Evolutionary conservation across 2,888 invertebrate species (phyloP).

Genomic region (Microplitis deprimator): DNA sequence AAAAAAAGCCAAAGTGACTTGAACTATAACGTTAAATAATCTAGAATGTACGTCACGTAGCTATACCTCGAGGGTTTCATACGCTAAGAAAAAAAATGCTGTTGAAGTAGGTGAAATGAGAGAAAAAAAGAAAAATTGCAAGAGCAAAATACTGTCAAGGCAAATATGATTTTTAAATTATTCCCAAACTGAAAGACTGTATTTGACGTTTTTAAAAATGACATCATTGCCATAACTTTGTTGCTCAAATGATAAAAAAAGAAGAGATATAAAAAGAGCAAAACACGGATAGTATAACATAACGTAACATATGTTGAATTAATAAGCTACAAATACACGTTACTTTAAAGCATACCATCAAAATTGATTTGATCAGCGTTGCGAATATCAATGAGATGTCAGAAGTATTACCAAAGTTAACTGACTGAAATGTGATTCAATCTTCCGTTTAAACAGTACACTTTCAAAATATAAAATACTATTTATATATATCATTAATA

Average conservation of each 20-base stretch:
- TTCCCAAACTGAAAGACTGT: neutral
- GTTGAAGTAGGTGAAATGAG: neutral
- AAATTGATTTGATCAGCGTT: conserved; percentile 52
- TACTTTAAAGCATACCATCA: conserved; percentile 45
- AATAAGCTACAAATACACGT: conserved; percentile 49
- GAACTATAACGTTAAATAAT: neutral
- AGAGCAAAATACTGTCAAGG: conserved; percentile 1
- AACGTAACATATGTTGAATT: conserved; percentile 40
- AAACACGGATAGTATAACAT: neutral
- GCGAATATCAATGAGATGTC: conserved; percentile 58
- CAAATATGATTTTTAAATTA: conserved; percentile 1
- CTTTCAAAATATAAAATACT: conserved; percentile 10
- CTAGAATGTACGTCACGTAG: conserved; percentile 1
- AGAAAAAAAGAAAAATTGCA: neutral
- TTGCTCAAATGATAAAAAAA: neutral
- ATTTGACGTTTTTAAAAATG: neutral
- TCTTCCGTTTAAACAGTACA: conserved; percentile 43
- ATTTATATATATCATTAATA: conserved; percentile 5
- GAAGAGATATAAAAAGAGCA: neutral
- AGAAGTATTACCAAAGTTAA: conserved; percentile 56
- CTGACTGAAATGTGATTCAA: conserved; percentile 54
- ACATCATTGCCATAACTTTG: neutral
- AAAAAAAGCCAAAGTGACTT: neutral
- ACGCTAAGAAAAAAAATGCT: neutral
- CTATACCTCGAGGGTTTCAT: neutral